Conservation (phyloP, 2,797 vertebrate genomes). For the Urosaurus nigricauda region DNA sequence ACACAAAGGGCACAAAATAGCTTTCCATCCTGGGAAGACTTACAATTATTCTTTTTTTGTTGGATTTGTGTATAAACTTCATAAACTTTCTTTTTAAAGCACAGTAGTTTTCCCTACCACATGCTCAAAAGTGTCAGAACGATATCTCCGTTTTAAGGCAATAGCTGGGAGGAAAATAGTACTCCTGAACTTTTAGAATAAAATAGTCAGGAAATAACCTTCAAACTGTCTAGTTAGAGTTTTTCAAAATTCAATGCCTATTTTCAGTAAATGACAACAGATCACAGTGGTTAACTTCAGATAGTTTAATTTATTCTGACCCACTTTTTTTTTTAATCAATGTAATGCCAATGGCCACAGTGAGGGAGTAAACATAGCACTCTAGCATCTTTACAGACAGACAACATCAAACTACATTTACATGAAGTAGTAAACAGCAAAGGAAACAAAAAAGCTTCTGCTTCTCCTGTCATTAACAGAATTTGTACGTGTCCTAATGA, state of each 20-base stretch:
- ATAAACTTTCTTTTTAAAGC: background rate
- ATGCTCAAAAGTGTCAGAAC: background rate
- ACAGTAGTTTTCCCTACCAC: background rate
- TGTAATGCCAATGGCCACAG: background rate
- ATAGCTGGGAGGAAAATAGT: background rate
- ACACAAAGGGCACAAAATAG: background rate
- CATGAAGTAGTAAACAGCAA: background rate
- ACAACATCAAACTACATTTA: slow-evolving; percentile 6
- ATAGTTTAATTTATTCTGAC: background rate
- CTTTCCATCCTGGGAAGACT: background rate
- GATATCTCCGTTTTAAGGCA: background rate
- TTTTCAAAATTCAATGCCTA: background rate
- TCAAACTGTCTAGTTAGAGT: background rate
- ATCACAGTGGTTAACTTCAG: background rate
- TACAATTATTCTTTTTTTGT: too few relatives aligned
- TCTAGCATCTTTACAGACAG: slow-evolving; percentile 20
- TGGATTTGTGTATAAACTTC: background rate
- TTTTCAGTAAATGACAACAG: slow-evolving; percentile 7
- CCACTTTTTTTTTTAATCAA: slow-evolving; percentile 11
- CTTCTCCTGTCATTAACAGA: background rate
- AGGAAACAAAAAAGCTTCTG: background rate
- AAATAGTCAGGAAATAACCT: background rate
- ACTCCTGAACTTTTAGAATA: background rate
- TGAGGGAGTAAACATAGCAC: background rate
- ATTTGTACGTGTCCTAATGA: background rate